Base-by-base conservation (phyloP, 35 echinoderm and acorn worm genomes). In the Chiridota heheva region DNA sequence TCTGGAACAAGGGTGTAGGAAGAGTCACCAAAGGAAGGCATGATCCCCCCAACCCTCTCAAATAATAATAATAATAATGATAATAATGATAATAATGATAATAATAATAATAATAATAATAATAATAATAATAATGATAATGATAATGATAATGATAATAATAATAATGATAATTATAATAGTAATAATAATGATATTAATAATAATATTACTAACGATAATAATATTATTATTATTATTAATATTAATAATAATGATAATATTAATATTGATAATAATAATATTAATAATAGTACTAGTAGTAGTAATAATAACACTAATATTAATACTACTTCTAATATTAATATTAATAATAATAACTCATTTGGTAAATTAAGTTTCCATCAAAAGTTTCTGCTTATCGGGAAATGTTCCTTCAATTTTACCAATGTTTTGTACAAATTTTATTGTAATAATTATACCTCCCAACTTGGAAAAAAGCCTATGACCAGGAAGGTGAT, bases 141-240 rank as follows among this genome's bases (percentile, higher is more conserved):
- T 69, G 41, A 38, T 69, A 69, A 3, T 2, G n/a, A 38, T 68
- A 17, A 38, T 68, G 29, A 38, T 68, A 34, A 2, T 68, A 68
- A 20, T 8, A 36, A 39, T 36, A 69, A 39, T 2, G 2, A 2
- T 68, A 22, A 18, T 36, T 0, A 39, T 69, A 69, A 39, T 69
- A 36, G 65, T 69, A 4, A 7, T 69, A 69, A 39, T n/a, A 69
- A 38, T n/a, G 40, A 38, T 4, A 68, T 31, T 69, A 69, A 39
- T 69, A 36, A 39, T 0, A 69, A 39, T 69, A 69, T 31, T 69
- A 38, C 32, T 69, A 0, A 20, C 6, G 17, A 17, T 68, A 68
- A 38, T n/a, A 68, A 38, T 68, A 68, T 30, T 4, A 68, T 30
- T 68, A 68, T 30, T 68, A 68, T 6, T 2, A 69, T 31, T 69